These are phyloP conservation scores for Reticulitermes lucifugus DNA, from an alignment of 2,888 invertebrate species.

Conservation along the genomic window DNA sequence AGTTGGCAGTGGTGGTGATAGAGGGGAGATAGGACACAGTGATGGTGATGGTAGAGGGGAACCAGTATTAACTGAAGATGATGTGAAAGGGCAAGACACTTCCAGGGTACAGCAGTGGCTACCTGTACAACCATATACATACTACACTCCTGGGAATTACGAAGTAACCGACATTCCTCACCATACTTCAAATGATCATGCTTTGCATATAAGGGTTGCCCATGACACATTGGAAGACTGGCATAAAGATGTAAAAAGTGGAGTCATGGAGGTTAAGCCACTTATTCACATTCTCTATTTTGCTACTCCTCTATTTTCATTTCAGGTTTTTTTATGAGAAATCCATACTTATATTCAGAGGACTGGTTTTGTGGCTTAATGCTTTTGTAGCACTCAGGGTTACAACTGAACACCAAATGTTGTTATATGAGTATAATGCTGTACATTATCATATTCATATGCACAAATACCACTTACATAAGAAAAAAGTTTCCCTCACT, in stretches of 20 bases:
- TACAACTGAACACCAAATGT: slow-evolving; percentile 36
- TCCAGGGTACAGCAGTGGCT: not conserved
- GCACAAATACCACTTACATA: too few relatives aligned
- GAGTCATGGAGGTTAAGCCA: slow-evolving; percentile 26
- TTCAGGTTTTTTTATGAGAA: slow-evolving; percentile 24
- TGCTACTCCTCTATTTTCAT: slow-evolving; percentile 21
- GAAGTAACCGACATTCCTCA: slow-evolving; percentile 49
- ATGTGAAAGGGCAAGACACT: slow-evolving; percentile 36
- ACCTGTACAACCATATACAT: slow-evolving; percentile 51
- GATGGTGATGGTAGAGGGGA: slow-evolving; percentile 43
- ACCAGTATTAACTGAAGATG: slow-evolving; percentile 12
- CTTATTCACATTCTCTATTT: slow-evolving; percentile 31
- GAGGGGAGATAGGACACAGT: slow-evolving; percentile 47
- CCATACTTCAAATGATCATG: slow-evolving; percentile 43
- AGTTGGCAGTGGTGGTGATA: slow-evolving; percentile 46
- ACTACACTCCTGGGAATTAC: slow-evolving; percentile 49
- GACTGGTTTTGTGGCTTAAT: slow-evolving; percentile 24
- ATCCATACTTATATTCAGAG: not conserved
- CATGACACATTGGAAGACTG: slow-evolving; percentile 48
- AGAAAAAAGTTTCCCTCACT: too few relatives aligned
- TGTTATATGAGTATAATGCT: not conserved
- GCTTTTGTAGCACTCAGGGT: slow-evolving; percentile 41
- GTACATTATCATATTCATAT: not conserved
- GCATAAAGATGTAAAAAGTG: slow-evolving; percentile 44
- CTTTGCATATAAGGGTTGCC: slow-evolving; percentile 48